Conservation (phyloP, 2,888 invertebrate genomes). For the Oscheius sp. region DNA sequence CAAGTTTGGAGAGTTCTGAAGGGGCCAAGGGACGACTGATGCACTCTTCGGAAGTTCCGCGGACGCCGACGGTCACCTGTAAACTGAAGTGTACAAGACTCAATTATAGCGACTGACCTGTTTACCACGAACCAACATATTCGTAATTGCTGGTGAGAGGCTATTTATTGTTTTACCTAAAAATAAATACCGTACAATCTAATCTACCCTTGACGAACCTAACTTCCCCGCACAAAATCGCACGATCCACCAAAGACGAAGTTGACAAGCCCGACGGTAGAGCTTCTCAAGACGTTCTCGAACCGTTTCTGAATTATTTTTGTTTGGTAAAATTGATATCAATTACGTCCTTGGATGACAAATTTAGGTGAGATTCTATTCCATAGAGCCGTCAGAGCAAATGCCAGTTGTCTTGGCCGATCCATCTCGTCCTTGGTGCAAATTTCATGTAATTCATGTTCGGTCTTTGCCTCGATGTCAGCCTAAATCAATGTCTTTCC, state of each 20-base stretch:
- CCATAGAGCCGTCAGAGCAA: constrained; percentile 66
- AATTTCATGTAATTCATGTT: constrained; percentile 57
- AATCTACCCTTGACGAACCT: background rate
- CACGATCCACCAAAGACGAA: constrained; percentile 77
- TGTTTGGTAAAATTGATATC: background rate
- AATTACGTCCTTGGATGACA: constrained; percentile 49
- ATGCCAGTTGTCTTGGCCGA: constrained; percentile 59
- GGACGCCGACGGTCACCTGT: constrained; percentile 54
- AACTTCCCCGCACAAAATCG: constrained; percentile 93
- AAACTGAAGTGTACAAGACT: background rate
- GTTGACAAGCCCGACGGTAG: constrained; percentile 74
- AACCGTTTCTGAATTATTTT: constrained; percentile 70
- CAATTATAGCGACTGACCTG: constrained; percentile 80
- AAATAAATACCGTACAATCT: too few relatives aligned
- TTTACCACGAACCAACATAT: constrained; percentile 95
- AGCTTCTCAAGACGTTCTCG: constrained; percentile 75
- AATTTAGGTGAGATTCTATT: constrained; percentile 57
- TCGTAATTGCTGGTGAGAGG: constrained; percentile 96
- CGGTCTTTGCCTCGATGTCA: constrained; percentile 49
- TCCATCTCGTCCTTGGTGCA: constrained; percentile 62
- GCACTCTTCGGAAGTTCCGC: constrained; percentile 84
- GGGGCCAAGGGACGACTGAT: constrained; percentile 98
- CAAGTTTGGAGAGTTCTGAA: constrained; percentile 89
- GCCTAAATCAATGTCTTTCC: constrained; percentile 33
- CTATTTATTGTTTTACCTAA: constrained; percentile 91